A percentile compares a stretch with the other conserved stretches of the same genome.
Evolutionary conservation across 2,113 vertebrate genomes (phyloP).

Genomic region (Camarhynchus parvulus): DNA sequence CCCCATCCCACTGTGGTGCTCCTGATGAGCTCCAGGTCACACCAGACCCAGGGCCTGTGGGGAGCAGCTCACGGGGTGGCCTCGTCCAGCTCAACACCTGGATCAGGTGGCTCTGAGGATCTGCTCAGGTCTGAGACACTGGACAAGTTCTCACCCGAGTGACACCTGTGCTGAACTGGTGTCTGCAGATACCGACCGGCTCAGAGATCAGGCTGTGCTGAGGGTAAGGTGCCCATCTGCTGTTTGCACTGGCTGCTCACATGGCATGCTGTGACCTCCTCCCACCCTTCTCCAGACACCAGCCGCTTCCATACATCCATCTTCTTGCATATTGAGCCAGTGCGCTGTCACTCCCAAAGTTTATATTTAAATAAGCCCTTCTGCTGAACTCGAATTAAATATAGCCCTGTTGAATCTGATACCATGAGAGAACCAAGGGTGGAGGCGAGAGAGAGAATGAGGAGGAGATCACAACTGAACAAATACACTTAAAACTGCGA

Average conservation of each 20-base stretch:
- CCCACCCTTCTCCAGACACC: slow-evolving; percentile 11
- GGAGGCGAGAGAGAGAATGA: background rate
- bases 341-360: background rate
- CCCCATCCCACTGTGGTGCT: background rate
- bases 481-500: background rate
- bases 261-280: background rate
- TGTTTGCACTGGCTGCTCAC: background rate
- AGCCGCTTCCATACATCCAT: background rate
- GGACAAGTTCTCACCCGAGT: fast-evolving
- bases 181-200: background rate
- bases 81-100: background rate
- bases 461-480: slow-evolving; percentile 27
- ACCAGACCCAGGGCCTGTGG: fast-evolving
- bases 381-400: slow-evolving; percentile 55
- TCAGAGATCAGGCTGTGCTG: background rate
- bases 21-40: background rate
- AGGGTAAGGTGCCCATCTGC: background rate
- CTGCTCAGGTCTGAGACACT: background rate
- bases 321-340: background rate
- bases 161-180: background rate
- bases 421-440: slow-evolving; percentile 41
- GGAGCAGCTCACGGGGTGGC: background rate
- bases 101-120: background rate
- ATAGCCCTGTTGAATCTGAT: slow-evolving; percentile 26
- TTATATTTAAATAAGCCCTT: slow-evolving; percentile 66